Evolutionary conservation across 1,140 invertebrate species (phyloP), one percentile per base, ranked within the genome.

Genomic region (Drosophila suzukii): DNA sequence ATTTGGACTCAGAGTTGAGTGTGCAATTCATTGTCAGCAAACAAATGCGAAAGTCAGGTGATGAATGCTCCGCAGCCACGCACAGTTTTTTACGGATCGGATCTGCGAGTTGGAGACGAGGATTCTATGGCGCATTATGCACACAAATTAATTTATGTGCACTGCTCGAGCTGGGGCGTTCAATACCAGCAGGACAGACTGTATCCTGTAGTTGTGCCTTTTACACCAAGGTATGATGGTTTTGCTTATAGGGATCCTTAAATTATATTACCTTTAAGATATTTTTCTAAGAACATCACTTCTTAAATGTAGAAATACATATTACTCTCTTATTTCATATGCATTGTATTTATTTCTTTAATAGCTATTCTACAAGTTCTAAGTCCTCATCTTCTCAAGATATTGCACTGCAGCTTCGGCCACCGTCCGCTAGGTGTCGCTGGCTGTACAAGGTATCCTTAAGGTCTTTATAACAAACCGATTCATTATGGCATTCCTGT

Each of bases 11-110:
- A 17, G 30, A 59, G 50, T 30, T 38, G 54, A 61, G 71, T 80
- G 80, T 71, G 84, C 89, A 91, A 91, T 91, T 91, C 84, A 91
- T 91, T 91, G 90, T 91, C 90, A 91, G 90, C 90, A 88, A 91
- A 88, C 82, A 91, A 91, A 90, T 91, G 74, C 82, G 85, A 81
- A 39, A 43, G 49, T 39, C 61, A 51, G 55, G 73, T 91, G 90
- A 91, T 91, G 90, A 88, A 91, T 91, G 90, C 90, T 30, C 59
- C 27, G 27, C 54, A 63, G 68, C 86, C 90, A 91, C 90, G 90
- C 90, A 84, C 78, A 74, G 43, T 39, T 27, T 24, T 44, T 15
- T 30, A 17, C 15, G 75, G 66, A 65, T 47, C 6, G 62, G 59
- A 53, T 77, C 20, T 32, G 2, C 32, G 41, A 38, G 24, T 5